A percentile compares a stretch with the other conserved stretches of the same genome.
phyloP scores from a whole-genome alignment of 2,113 vertebrate genomes.

The Podarcis cretensis region DNA sequence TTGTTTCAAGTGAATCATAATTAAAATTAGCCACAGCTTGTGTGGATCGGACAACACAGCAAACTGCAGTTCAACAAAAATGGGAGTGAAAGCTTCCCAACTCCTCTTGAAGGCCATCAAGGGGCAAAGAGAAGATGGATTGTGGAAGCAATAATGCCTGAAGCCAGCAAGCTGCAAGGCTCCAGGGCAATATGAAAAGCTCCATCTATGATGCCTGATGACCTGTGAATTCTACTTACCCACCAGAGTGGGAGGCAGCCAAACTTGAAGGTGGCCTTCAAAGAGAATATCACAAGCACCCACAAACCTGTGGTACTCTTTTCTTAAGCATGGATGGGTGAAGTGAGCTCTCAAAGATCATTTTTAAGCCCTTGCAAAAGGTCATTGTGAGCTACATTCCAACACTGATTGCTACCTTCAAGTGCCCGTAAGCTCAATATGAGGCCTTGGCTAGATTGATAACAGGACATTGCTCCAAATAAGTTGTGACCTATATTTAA shows the following conservation, averaged over 20 bases:
- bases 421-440: slow-evolving; percentile 31
- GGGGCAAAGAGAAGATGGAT: too few relatives aligned
- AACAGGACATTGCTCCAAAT: slow-evolving; percentile 31
- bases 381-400: slow-evolving; percentile 26
- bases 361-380: slow-evolving; percentile 49
- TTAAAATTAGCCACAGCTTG: too few relatives aligned
- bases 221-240: neutral
- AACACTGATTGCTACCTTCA: slow-evolving; percentile 58
- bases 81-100: too few relatives aligned
- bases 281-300: neutral
- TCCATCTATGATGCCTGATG: too few relatives aligned
- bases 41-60: too few relatives aligned
- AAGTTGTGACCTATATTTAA: neutral
- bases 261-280: neutral
- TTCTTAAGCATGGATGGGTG: neutral
- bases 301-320: neutral
- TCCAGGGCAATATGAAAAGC: neutral
- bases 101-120: too few relatives aligned
- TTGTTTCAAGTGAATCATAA: too few relatives aligned
- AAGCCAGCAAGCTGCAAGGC: too few relatives aligned
- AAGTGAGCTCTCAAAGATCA: slow-evolving; percentile 32
- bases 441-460: slow-evolving; percentile 26
- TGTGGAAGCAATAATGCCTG: too few relatives aligned
- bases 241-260: neutral
- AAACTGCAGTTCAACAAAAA: too few relatives aligned